Base-by-base conservation (phyloP, 2,113 vertebrate genomes). In the Andinoacara biseriatus region DNA sequence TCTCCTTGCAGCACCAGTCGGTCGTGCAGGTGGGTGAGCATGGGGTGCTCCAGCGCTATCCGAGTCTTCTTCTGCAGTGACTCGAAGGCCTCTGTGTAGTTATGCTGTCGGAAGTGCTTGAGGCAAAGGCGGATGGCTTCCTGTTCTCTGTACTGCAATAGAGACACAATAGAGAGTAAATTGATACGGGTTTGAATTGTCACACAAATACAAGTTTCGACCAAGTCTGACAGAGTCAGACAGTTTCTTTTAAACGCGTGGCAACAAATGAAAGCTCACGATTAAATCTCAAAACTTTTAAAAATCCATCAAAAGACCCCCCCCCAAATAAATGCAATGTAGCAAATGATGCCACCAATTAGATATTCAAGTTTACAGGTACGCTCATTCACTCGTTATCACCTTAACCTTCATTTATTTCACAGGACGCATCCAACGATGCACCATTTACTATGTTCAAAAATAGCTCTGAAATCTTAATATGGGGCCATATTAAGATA, bases 11-110 rank as follows among this genome's bases (percentile, higher is more conserved):
- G 93, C 10, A 99, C 98, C 89, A 99, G 94, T 2, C 97, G 96
- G 93, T 99, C 98, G 0, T 99, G 98, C 58, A 99, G 96, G 89
- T 99, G 97, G 18, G 98, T 99, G 90, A 99, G 83, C 97, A 99
- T 98, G 5, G 98, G 98, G 86, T 99, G 98, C 85, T 99, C 98
- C 88, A 99, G 93, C 0, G 98, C 98, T 80, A 99, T 99, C 90
- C 95, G 97, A 4, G 98, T 99, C 95, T 99, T 99, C 96, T 99
- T 99, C 94, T 99, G 98, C 93, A 99, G 95, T 0, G 98, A 99
- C 93, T 99, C 98, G n/a, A 99, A 99, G 82, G 98, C 98, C 85
- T 99, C 98, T 0, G 98, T 99, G 95, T 99, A 99, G 96, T 99
- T 99, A 94, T 99, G 98, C 89, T 99, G 98, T 74, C 98, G 96